Conservation (phyloP, 2,888 invertebrate species). For the Perizoma flavofasciatum region DNA sequence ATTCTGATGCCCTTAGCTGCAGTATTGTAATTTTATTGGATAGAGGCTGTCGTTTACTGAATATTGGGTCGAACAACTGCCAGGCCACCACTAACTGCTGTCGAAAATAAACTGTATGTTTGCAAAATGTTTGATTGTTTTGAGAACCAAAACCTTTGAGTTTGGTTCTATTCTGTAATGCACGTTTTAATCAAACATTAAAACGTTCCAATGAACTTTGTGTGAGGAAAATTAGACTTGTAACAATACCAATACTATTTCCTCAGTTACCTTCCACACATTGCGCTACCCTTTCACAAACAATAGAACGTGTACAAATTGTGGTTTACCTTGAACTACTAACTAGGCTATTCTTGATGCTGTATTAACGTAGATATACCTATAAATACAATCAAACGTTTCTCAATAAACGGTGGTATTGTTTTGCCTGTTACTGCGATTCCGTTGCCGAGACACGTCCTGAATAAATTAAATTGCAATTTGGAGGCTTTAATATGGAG, state of each 20-base stretch:
- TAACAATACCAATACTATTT: neutral
- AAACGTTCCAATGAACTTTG: neutral
- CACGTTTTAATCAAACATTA: neutral
- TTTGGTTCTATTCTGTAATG: neutral
- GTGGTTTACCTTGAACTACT: conserved; percentile 11
- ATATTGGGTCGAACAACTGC: conserved; percentile 22
- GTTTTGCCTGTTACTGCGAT: conserved; percentile 81
- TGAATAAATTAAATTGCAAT: conserved; percentile 83
- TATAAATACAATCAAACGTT: conserved; percentile 66
- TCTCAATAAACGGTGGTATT: conserved; percentile 72
- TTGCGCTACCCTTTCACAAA: conserved; percentile 8
- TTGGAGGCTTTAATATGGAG: conserved; percentile 81
- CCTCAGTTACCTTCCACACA: conserved; percentile 3
- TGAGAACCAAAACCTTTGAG: conserved; percentile 1
- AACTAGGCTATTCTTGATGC: conserved; percentile 10
- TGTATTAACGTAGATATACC: conserved; percentile 34
- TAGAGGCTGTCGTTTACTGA: conserved; percentile 16
- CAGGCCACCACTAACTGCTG: conserved; percentile 20
- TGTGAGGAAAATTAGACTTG: neutral
- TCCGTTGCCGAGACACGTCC: conserved; percentile 81
- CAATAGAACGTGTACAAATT: conserved; percentile 2
- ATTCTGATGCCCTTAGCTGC: conserved; percentile 7
- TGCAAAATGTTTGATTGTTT: conserved; percentile 16
- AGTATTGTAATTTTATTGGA: conserved; percentile 26
- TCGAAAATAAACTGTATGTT: conserved; percentile 18